Evolutionary conservation across 92 coral and sea anemone genomes (phyloP), one percentile per base, ranked within the genome.

Genomic region (Umimayanthus chanpuru): DNA sequence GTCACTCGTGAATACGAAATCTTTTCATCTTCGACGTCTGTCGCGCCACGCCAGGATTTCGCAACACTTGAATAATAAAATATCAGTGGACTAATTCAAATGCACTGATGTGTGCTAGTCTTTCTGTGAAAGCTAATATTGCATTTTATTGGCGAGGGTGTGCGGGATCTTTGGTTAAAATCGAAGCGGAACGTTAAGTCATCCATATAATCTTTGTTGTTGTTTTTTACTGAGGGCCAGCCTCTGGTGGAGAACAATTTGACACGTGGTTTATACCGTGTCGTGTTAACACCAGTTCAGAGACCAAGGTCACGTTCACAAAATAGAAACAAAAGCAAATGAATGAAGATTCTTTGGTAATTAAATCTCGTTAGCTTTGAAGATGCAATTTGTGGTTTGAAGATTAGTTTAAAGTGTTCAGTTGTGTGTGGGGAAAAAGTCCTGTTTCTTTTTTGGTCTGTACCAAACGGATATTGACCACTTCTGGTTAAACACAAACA

Each of bases 11-110:
- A 26, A 81, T 83, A 83, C 79, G 28, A 75, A 75, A 75, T 39
- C 50, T 61, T 61, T 75, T 75, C 40, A 75, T 18, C 50, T 32
- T 39, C 65, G 66, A 68, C 56, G 43, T 68, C 74, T 71, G 66
- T 75, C 79, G 79, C 79, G 79, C 79, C 50, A 75, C 18, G 71
- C 28, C 71, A 5, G 85, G 77, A 47, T 83, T 70, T 83, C 67
- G 87, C 78, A 83, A 83, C 78, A 83, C 87, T 83, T 83, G 58
- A 83, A 71, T 70, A 71, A 68, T 72, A 83, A 66, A 41, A 67
- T 65, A 50, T 78, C 65, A 5, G 40, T 40, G 23, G 43, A 15
- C 70, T 50, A 49, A 70, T 83, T 83, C 78, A 83, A 83, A 70
- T 47, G 70, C 68, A 47, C 65, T 70, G 74, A 70, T 44, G 78